phyloP scores from a whole-genome alignment of 2,888 invertebrate species.

The Coelinius sp. region DNA sequence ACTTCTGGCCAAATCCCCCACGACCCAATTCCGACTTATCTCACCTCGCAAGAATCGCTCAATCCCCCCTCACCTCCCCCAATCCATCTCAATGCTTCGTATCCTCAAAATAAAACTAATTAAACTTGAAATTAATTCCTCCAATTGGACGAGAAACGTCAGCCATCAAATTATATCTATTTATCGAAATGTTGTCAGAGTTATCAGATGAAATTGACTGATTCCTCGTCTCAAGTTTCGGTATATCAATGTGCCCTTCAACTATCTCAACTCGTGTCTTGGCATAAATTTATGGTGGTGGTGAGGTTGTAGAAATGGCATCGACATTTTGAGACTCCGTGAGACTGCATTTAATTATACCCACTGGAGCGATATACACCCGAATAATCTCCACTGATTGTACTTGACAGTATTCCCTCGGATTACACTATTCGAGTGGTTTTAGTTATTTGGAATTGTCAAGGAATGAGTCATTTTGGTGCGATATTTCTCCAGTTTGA shows the following conservation, averaged over 20 bases:
- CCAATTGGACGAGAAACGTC: neutral
- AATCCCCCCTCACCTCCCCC: neutral
- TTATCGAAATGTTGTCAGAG: neutral
- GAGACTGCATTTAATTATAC: conserved; percentile 20
- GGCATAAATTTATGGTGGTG: conserved; percentile 9
- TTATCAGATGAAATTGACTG: neutral
- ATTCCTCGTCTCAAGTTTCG: neutral
- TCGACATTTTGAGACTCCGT: conserved; percentile 16
- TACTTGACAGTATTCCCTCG: conserved; percentile 12
- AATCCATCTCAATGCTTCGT: neutral
- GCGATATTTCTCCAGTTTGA: neutral
- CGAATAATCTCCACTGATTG: conserved; percentile 13
- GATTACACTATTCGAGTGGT: conserved; percentile 15
- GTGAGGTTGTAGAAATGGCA: neutral
- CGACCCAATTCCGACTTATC: conserved; percentile 50
- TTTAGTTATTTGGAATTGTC: neutral
- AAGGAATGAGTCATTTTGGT: neutral
- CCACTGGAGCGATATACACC: conserved; percentile 7
- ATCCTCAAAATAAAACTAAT: neutral
- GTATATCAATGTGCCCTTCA: neutral
- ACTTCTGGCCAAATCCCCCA: conserved; percentile 54
- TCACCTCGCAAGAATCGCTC: conserved; percentile 32
- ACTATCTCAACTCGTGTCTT: conserved; percentile 4
- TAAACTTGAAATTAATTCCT: conserved; percentile 1
- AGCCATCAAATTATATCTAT: neutral